Conservation (phyloP, 2,888 invertebrate genomes). For the Parochlus steinenii region DNA sequence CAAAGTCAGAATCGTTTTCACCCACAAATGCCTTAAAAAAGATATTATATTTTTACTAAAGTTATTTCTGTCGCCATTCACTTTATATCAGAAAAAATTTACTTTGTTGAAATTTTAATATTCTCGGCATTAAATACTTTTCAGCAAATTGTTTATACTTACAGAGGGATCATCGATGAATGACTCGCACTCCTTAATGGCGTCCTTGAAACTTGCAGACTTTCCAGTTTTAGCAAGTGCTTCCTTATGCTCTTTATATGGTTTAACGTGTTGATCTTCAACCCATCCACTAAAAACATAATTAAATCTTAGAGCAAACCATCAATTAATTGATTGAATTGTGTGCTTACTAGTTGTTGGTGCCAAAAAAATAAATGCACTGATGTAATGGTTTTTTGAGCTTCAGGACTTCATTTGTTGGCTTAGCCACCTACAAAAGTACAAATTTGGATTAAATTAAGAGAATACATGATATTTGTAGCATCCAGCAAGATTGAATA, state of each 20-base stretch:
- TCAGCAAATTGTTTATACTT: constrained; percentile 8
- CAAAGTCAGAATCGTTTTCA: constrained; percentile 51
- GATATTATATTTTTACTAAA: too few species aligned
- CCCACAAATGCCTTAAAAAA: too few species aligned
- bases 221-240: constrained; percentile 60
- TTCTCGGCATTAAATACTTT: constrained; percentile 1
- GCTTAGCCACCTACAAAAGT: constrained; percentile 57
- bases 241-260: constrained; percentile 64
- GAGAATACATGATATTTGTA: constrained; percentile 18
- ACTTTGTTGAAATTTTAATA: constrained; percentile 23
- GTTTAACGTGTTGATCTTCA: constrained; percentile 65
- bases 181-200: constrained; percentile 62
- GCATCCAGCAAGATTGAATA: constrained; percentile 18
- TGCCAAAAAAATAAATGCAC: constrained; percentile 88
- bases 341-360: constrained; percentile 77
- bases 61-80: too few species aligned
- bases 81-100: too few species aligned
- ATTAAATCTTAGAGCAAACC: not conserved
- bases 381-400: constrained; percentile 57
- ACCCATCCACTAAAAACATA: constrained; percentile 77
- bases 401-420: constrained; percentile 61
- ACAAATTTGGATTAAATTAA: not conserved
- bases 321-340: not conserved
- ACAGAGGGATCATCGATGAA: constrained; percentile 49
- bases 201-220: constrained; percentile 58